Base-by-base conservation (phyloP, 35 echinoderm and acorn worm genomes). In the Strongylocentrotus purpuratus region DNA sequence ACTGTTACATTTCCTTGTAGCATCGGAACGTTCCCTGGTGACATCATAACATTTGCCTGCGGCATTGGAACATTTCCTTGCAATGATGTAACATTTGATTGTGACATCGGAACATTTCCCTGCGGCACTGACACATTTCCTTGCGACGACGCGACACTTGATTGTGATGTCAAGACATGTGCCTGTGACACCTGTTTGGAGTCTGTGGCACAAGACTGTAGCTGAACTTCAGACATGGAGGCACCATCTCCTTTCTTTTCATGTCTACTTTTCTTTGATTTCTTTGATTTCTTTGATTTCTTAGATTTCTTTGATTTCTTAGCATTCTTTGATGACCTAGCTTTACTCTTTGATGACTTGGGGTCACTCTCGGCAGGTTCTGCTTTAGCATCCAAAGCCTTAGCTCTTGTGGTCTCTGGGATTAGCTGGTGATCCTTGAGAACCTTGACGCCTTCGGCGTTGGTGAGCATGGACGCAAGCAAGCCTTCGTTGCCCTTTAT, bases 381-480 rank as follows among this genome's bases (percentile, higher is more conserved):
- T n/a, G 4, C 22, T 78, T 78, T 18, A 22, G 18, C 65, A 78
- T 78, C 65, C 20, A 4, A 22, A 78, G 7, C 22, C 4, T 22
- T 78, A n/a, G 28, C 65, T n/a, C 2, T n/a, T 28, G 20, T 28
- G 6, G 61, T 28, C 22, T 78, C 20, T 78, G 65, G 65, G 65
- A 78, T 78, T 6, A 78, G 25, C 22, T 78, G 65, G 22, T 78
- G 20, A 78, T 78, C 65, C 65, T 78, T 78, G 65, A 78, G 65
- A 78, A n/a, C 25, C 28, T 78, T 22, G 0, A 89, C 9, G 6
- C 87, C 87, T 89, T 41, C 12, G n/a, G 12, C 12, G 9, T 89
- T 89, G 87, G 87, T 46, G 4, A 78, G 65, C 87, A 89, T 89
- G 33, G 87, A 89, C 33, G 87, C 87, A 89, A 89, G 32, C 12